Conservation (phyloP, 2,888 invertebrate genomes). For the Lamellibrachia satsuma region DNA sequence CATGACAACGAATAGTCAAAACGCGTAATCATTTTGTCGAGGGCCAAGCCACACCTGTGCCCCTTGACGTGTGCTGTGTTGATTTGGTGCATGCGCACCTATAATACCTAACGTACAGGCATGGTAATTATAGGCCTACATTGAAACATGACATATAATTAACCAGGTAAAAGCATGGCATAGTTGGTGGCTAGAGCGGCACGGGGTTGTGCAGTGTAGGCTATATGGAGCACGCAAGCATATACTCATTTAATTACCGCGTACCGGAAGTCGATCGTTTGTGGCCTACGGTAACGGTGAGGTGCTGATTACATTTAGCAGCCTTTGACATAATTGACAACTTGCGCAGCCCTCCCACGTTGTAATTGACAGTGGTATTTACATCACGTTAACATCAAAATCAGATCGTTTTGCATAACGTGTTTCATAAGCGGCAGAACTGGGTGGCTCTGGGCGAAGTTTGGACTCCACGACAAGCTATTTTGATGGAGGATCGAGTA, state of each 20-base stretch:
- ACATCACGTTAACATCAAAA: background rate
- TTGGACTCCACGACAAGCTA: background rate
- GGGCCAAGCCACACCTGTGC: background rate
- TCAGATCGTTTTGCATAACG: background rate
- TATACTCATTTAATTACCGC: background rate
- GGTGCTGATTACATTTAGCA: too few species aligned
- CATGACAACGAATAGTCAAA: background rate
- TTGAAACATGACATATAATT: background rate
- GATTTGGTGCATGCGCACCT: background rate
- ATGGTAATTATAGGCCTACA: background rate
- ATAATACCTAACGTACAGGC: background rate
- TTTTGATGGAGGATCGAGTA: too few species aligned
- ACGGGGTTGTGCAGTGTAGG: background rate
- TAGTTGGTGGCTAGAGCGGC: background rate
- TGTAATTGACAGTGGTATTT: background rate
- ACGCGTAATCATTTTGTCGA: background rate
- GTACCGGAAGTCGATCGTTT: background rate
- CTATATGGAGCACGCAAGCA: background rate
- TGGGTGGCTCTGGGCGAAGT: background rate
- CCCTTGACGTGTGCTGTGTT: background rate
- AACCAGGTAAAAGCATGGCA: conserved; percentile 2
- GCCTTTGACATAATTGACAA: background rate
- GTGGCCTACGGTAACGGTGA: background rate
- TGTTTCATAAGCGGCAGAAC: background rate
- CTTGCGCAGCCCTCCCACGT: conserved; percentile 3